Percentiles rank a stretch among this genome's conserved stretches.
These are phyloP conservation scores for Anser cygnoides DNA, from an alignment of 2,113 vertebrate species.

Conservation along the genomic window DNA sequence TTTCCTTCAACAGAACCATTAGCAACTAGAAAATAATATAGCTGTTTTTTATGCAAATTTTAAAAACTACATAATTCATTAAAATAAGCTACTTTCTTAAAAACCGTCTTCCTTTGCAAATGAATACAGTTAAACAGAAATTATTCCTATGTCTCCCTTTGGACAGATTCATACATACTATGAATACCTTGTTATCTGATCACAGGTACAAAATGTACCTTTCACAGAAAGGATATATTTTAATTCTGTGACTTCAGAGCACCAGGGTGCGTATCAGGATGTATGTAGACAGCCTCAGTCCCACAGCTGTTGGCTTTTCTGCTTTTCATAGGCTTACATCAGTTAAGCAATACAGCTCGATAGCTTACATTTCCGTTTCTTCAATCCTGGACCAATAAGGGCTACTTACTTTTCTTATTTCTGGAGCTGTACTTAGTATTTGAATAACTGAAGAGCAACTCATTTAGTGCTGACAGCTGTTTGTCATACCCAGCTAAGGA, in stretches of 20 bases:
- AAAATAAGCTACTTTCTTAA: background rate
- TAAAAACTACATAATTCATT: background rate
- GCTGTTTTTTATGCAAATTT: background rate
- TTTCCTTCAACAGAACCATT: background rate
- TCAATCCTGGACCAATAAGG: background rate
- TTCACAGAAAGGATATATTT: constrained; percentile 41
- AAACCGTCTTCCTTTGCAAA: background rate
- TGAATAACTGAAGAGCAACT: background rate
- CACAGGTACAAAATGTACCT: constrained; percentile 12
- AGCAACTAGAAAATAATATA: background rate
- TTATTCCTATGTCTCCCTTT: background rate
- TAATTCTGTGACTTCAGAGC: constrained; percentile 32
- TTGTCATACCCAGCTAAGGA: constrained; percentile 6
- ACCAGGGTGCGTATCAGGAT: background rate
- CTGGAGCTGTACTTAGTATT: background rate
- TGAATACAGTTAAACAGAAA: background rate
- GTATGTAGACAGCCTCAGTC: background rate
- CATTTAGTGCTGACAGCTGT: constrained; percentile 9
- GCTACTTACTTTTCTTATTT: background rate
- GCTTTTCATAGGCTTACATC: constrained; percentile 24
- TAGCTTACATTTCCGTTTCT: constrained; percentile 35
- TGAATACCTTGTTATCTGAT: constrained; percentile 10
- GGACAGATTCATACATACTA: background rate
- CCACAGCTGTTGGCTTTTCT: constrained; percentile 48
- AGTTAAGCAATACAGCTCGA: constrained; percentile 31